These are phyloP conservation scores for Cebidichthys violaceus DNA, from an alignment of 2,113 vertebrate species.

Conservation along the genomic window DNA sequence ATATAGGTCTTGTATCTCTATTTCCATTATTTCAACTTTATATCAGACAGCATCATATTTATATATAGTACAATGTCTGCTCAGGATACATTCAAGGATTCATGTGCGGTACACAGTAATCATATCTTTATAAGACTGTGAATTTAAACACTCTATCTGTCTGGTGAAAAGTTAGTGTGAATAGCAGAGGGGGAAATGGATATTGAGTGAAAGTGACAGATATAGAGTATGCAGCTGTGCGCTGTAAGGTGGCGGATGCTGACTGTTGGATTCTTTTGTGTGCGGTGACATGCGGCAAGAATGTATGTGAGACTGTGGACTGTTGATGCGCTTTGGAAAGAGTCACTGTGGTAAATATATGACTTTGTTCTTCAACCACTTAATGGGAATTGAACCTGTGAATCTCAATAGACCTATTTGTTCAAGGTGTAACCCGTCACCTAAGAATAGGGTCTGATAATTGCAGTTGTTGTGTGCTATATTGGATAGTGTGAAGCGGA, in stretches of 20 bases:
- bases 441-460: not conserved
- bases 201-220: slow-evolving; percentile 49
- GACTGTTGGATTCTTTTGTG: slow-evolving; percentile 65
- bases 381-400: too few relatives aligned
- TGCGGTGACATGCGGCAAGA: slow-evolving; percentile 30
- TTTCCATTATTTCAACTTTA: slow-evolving; percentile 7
- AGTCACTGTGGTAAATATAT: slow-evolving; percentile 5
- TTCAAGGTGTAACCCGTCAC: too few relatives aligned
- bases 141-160: slow-evolving; percentile 52
- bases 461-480: not conserved
- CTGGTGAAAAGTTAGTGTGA: slow-evolving; percentile 47
- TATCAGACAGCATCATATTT: slow-evolving; percentile 23
- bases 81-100: slow-evolving; percentile 50
- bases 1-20: not conserved
- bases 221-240: slow-evolving; percentile 48
- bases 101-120: slow-evolving; percentile 35
- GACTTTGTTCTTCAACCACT: too few relatives aligned
- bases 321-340: slow-evolving; percentile 41
- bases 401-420: too few relatives aligned
- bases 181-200: slow-evolving; percentile 51
- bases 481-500: not conserved
- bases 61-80: slow-evolving; percentile 20
- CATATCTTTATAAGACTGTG: slow-evolving; percentile 39
- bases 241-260: slow-evolving; percentile 50
- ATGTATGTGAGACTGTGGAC: slow-evolving; percentile 36